These are phyloP conservation scores for Hydriomena furcata DNA, from an alignment of 2,888 invertebrate species.

Conservation along the genomic window DNA sequence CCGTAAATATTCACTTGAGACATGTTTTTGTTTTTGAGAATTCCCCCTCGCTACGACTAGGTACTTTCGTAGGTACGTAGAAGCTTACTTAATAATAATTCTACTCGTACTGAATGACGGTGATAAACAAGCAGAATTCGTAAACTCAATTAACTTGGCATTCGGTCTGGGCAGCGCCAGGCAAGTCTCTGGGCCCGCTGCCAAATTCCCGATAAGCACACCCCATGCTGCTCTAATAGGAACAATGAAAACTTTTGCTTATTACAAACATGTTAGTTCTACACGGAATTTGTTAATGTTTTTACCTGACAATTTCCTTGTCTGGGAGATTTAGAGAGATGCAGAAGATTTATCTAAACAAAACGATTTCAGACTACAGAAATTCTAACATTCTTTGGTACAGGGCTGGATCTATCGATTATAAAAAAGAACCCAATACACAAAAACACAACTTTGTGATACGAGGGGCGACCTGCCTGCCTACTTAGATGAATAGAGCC, in stretches of 20 bases:
- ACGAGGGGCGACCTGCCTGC: background rate
- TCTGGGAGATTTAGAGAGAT: no score
- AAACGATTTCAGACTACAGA: no score
- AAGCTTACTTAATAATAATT: no score
- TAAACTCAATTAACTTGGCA: constrained; percentile 47
- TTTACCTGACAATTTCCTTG: background rate
- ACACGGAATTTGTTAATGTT: background rate
- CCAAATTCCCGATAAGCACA: constrained; percentile 59
- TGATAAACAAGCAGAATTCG: constrained; percentile 49
- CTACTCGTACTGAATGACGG: constrained; percentile 25
- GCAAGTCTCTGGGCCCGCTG: constrained; percentile 55
- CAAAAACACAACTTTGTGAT: background rate
- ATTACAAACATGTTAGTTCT: constrained; percentile 16
- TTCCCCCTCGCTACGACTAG: no score
- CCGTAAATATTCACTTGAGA: no score
- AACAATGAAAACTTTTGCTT: constrained; percentile 27
- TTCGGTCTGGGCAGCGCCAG: constrained; percentile 47
- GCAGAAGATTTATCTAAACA: background rate
- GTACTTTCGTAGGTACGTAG: background rate
- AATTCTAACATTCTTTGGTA: no score
- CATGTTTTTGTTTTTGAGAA: no score
- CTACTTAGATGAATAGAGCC: background rate
- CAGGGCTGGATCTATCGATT: background rate
- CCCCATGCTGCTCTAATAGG: constrained; percentile 25
- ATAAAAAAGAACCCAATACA: background rate